phyloP scores from a whole-genome alignment of 2,888 invertebrate genomes.

The Campoplex capitator region DNA sequence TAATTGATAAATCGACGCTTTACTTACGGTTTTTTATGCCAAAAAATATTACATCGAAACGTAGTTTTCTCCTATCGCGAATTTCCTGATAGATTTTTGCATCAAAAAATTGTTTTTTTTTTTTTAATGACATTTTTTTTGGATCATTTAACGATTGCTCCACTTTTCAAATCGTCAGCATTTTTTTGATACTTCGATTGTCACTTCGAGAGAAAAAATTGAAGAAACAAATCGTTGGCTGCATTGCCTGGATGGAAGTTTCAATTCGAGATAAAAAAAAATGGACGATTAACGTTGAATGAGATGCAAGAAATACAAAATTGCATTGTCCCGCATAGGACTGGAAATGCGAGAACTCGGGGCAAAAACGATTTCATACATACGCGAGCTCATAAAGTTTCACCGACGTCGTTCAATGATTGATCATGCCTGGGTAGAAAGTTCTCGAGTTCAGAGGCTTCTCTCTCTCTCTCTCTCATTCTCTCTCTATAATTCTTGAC shows the following conservation, averaged over 20 bases:
- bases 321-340: conserved; percentile 21
- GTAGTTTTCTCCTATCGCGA: no score
- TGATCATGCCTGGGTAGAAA: conserved; percentile 58
- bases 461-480: conserved; percentile 22
- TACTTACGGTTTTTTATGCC: background rate
- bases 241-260: background rate
- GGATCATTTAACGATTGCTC: no score
- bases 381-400: conserved; percentile 62
- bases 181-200: background rate
- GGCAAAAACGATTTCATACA: conserved; percentile 4
- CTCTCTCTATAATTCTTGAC: conserved; percentile 24
- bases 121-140: no score
- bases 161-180: background rate
- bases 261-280: background rate
- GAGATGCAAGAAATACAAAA: conserved; percentile 3
- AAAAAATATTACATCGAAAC: no score
- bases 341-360: background rate
- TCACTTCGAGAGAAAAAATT: background rate
- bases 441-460: conserved; percentile 53
- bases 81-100: no score
- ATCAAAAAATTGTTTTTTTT: no score
- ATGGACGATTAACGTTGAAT: background rate
- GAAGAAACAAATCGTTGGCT: background rate
- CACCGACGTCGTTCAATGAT: conserved; percentile 58
- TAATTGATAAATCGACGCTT: background rate